Conservation (phyloP, 2,888 invertebrate species). For the Phania funesta region DNA sequence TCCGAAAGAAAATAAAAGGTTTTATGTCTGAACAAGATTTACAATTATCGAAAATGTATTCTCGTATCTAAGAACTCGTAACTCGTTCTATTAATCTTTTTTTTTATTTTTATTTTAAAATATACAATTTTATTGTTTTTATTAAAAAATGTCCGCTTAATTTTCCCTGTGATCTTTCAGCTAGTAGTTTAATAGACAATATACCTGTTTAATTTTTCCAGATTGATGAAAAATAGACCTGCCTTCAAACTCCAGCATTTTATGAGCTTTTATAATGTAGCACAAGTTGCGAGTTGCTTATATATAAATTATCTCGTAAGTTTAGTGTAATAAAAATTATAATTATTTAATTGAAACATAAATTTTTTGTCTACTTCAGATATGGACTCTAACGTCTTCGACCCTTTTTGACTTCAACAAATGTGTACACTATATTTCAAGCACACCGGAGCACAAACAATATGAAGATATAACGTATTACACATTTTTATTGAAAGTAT, state of each 20-base stretch:
- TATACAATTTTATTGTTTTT: too few species aligned
- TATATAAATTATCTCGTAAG: conserved; percentile 73
- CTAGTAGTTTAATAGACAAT: too few species aligned
- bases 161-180: too few species aligned
- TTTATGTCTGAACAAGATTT: too few species aligned
- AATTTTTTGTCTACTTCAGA: conserved; percentile 69
- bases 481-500: conserved; percentile 84
- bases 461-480: conserved; percentile 82
- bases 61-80: too few species aligned
- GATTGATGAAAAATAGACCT: conserved; percentile 85
- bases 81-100: too few species aligned
- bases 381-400: conserved; percentile 69
- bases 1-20: too few species aligned
- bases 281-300: conserved; percentile 84
- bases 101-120: too few species aligned
- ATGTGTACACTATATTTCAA: conserved; percentile 69
- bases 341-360: too few species aligned
- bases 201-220: conserved; percentile 56
- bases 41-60: too few species aligned
- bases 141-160: background rate
- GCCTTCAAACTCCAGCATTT: conserved; percentile 85
- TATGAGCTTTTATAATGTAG: conserved; percentile 89
- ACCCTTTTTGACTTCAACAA: conserved; percentile 70
- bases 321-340: too few species aligned
- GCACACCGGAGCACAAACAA: conserved; percentile 61